A percentile compares a stretch with the other conserved stretches of the same genome.
Conservation (phyloP, 2,797 vertebrate genomes). For the Erethizon dorsatum region DNA sequence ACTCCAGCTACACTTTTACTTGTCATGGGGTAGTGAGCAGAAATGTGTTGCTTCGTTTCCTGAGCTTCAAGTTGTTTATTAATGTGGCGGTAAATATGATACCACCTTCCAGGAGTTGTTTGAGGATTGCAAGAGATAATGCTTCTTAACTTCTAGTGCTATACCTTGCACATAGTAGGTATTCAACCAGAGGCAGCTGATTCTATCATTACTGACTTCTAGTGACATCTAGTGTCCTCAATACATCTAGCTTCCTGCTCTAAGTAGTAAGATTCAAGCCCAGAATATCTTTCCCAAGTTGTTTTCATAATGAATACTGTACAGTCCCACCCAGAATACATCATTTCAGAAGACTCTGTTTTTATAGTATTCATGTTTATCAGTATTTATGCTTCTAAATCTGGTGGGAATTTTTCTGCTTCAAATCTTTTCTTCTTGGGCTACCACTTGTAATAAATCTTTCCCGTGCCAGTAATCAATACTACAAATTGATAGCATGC, state of each 20-base stretch:
- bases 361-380: conserved; percentile 9
- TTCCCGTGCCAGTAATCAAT: not conserved
- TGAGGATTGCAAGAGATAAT: not conserved
- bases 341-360: not conserved
- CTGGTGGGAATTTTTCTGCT: not conserved
- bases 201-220: not conserved
- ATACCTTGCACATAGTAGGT: not conserved
- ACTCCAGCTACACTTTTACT: not conserved
- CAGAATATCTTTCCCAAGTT: not conserved
- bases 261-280: not conserved
- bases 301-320: not conserved
- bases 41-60: not conserved
- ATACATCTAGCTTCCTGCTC: not conserved
- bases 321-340: not conserved
- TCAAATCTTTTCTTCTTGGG: not conserved
- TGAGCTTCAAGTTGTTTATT: not conserved
- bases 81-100: not conserved
- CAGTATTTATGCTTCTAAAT: not conserved
- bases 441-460: not conserved
- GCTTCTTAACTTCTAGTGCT: not conserved
- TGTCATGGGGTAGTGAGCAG: not conserved
- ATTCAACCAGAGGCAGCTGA: not conserved
- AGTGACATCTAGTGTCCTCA: not conserved
- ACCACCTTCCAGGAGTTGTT: not conserved
- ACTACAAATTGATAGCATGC: not conserved